Base-by-base conservation (phyloP, 2,797 vertebrate genomes). In the Ispidina picta region DNA sequence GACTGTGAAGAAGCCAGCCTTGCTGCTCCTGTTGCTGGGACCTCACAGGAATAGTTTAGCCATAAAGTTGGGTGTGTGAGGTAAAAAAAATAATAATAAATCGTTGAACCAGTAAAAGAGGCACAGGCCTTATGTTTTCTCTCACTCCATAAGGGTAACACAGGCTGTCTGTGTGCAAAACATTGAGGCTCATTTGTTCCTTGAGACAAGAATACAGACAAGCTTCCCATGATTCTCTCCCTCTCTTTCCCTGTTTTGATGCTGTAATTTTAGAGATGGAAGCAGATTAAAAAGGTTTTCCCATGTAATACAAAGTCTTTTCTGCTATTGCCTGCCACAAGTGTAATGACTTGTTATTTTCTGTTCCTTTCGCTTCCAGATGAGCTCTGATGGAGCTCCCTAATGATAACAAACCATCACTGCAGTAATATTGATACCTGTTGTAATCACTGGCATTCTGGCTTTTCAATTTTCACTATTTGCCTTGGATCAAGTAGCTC, bases 401-500 rank as follows among this genome's bases (percentile, higher is more conserved):
- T 97, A 94, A 97, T 81, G 96, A 97, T 97, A 97, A 97, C 87
- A 90, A 97, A 96, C 90, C 93, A 92, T 95, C 92, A 73, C 94
- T 95, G 93, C 87, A 87, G 92, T 95, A 95, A 97, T 97, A 97
- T 95, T 96, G 96, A 96, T 97, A 98, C 96, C 97, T 97, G 96
- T 96, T 96, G 92, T 97, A 97, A 97, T 97, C 95, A 95, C 96
- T 93, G 93, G 86, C 93, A 95, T 96, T 88, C 91, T 72, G 92
- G 96, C 94, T 97, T 97, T 97, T 96, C 97, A 97, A 86, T 97
- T 97, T 96, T 96, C 96, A 94, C 92, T 91, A 52, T 96, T 97
- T 96, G 94, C 92, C 93, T 96, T 95, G 96, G 97, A 97, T 97
- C 97, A 93, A 97, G 97, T 91, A 95, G 95, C 95, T 97, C 86